A percentile compares a stretch with the other conserved stretches of the same genome.
Conservation (phyloP, 2,888 invertebrate species). For the Diabrotica balteata region DNA sequence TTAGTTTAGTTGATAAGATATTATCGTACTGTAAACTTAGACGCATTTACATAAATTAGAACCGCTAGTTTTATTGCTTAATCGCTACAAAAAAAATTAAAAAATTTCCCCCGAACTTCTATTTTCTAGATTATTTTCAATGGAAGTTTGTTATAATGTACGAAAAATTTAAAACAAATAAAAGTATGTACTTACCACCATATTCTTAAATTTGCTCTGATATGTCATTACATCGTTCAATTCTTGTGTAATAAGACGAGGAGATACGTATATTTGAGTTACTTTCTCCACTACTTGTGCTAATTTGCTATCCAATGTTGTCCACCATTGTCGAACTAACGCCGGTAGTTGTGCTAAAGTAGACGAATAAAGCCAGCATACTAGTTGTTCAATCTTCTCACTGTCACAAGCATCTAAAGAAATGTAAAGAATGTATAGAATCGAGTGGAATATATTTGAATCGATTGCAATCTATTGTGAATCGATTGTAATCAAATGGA, state of each 20-base stretch:
- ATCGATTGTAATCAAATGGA: too few species aligned
- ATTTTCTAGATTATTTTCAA: background rate
- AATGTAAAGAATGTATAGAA: too few species aligned
- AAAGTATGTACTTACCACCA: conserved; percentile 63
- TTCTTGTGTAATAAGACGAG: conserved; percentile 71
- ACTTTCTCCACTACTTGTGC: conserved; percentile 73
- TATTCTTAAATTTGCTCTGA: conserved; percentile 68
- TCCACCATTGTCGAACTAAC: conserved; percentile 81
- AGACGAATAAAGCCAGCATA: conserved; percentile 72
- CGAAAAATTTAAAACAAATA: conserved; percentile 9
- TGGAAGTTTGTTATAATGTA: background rate
- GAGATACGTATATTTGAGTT: conserved; percentile 73
- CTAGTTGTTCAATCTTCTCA: conserved; percentile 63
- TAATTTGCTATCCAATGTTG: conserved; percentile 69
- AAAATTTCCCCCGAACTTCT: too few species aligned
- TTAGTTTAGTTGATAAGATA: too few species aligned
- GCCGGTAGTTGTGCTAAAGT: conserved; percentile 74
- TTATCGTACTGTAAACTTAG: too few species aligned
- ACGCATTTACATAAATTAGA: too few species aligned
- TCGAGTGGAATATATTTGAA: too few species aligned
- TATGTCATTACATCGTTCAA: conserved; percentile 66
- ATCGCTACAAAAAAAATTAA: too few species aligned
- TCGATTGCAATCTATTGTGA: too few species aligned
- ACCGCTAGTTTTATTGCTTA: too few species aligned
- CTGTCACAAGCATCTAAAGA: conserved; percentile 50